Percentiles rank a stretch among this genome's conserved stretches.
Evolutionary conservation across 2,888 invertebrate genomes (phyloP).

Genomic region (Zhengitettix transpicula): DNA sequence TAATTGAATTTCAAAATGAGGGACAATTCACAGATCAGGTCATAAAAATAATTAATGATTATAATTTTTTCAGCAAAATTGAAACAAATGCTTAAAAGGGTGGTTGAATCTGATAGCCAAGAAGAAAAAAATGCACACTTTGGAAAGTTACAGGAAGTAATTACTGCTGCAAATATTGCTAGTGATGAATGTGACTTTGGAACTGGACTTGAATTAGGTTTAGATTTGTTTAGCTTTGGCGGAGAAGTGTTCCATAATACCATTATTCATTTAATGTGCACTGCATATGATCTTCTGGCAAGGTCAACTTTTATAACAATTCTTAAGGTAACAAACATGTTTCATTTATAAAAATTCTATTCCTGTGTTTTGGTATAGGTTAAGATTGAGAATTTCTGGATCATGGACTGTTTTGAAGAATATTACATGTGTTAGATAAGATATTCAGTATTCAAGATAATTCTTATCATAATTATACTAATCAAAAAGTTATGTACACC

Average conservation of each 20-base stretch:
- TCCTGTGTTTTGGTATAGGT: no score
- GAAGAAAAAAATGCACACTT: constrained; percentile 41
- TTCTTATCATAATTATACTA: no score
- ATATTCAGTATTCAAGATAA: no score
- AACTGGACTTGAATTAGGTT: constrained; percentile 75
- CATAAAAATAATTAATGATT: neutral
- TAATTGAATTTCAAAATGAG: no score
- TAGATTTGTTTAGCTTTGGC: constrained; percentile 69
- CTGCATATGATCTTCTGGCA: constrained; percentile 60
- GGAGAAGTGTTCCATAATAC: constrained; percentile 47
- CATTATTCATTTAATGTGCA: constrained; percentile 44
- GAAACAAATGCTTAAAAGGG: constrained; percentile 47
- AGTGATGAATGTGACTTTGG: constrained; percentile 93
- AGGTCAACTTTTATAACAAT: constrained; percentile 58
- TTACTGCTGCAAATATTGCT: constrained; percentile 74
- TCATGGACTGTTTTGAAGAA: no score
- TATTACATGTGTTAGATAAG: no score
- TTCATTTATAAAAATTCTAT: no score
- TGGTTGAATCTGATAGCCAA: constrained; percentile 40
- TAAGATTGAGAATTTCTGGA: no score
- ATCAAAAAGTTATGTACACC: no score
- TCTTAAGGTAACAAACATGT: constrained; percentile 28
- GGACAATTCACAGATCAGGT: no score
- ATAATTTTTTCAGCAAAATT: constrained; percentile 37
- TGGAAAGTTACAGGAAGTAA: constrained; percentile 59